Evolutionary conservation across 1,140 invertebrate species (phyloP).

Genomic region (Zaprionus davidi): DNA sequence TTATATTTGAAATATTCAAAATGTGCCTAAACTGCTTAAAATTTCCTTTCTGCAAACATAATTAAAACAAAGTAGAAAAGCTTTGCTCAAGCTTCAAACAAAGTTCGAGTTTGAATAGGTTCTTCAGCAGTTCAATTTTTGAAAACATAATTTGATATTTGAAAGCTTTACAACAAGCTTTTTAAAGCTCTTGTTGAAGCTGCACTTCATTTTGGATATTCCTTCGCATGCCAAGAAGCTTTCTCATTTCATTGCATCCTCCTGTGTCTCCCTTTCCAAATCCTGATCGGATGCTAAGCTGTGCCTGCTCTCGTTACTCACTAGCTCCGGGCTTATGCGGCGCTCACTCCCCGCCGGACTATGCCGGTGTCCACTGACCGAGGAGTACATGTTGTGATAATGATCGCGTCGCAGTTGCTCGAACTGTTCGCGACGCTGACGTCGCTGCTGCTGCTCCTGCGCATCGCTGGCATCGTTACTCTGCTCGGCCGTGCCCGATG

Average conservation of each 20-base stretch:
- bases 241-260: neutral
- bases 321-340: neutral
- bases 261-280: neutral
- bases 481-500: neutral
- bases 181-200: no score
- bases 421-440: conserved; percentile 42
- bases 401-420: conserved; percentile 60
- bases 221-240: neutral
- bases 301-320: neutral
- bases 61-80: no score
- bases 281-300: neutral
- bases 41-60: no score
- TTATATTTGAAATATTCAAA: no score
- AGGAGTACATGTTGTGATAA: conserved; percentile 50
- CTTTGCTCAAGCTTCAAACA: no score
- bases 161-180: neutral
- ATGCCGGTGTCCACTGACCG: conserved; percentile 5
- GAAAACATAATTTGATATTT: neutral
- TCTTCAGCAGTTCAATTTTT: neutral
- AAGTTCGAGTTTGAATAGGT: neutral
- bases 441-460: conserved; percentile 22
- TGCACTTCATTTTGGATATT: no score
- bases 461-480: conserved; percentile 34
- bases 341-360: neutral
- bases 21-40: no score